Evolutionary conservation across 2,888 invertebrate species (phyloP), one percentile per base, ranked within the genome.

Genomic region (Reticulitermes lucifugus): DNA sequence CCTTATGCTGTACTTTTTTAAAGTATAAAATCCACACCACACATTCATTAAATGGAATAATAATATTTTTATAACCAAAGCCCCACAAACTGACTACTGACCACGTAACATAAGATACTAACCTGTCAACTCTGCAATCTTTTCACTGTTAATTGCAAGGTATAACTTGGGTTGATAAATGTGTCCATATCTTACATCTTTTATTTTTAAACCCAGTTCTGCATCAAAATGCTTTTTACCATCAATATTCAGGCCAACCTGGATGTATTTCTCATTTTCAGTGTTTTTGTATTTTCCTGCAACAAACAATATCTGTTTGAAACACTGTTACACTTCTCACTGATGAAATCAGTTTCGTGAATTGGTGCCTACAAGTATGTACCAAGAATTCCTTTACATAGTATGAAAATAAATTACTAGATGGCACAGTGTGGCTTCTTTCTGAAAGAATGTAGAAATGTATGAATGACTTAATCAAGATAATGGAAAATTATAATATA

Each of bases 71-170:
- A 35, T 89, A 21, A 91, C 14, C 1, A 90, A 91, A 92, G 12
- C 14, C 14, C 12, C 46, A 55, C 14, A 18, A 55, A 12, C 14
- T 55, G 12, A 55, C 55, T 35, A 7, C 4, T 55, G 55, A 55
- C 2, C 18, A 55, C 2, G 18, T 18, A 18, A 55, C 18, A 55
- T 12, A 18, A 25, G 9, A 4, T 6, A 29, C 90, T 91, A 90
- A 96, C 96, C 95, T 89, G 94, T 90, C 88, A 96, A 89, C 86
- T 95, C 95, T 0, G 95, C 95, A 0, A 96, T 93, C 82, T 94
- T 92, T 86, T 95, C 95, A 83, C 94, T 94, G 88, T 96, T 96
- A 0, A 97, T 94, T 0, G 94, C 94, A 89, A 96, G 92, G 87
- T 95, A 93, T 51, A 96, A 92, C 88, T 93, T 94, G 0, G 97